Base-by-base conservation (phyloP, 2,113 vertebrate species). In the Sturnira hondurensis region DNA sequence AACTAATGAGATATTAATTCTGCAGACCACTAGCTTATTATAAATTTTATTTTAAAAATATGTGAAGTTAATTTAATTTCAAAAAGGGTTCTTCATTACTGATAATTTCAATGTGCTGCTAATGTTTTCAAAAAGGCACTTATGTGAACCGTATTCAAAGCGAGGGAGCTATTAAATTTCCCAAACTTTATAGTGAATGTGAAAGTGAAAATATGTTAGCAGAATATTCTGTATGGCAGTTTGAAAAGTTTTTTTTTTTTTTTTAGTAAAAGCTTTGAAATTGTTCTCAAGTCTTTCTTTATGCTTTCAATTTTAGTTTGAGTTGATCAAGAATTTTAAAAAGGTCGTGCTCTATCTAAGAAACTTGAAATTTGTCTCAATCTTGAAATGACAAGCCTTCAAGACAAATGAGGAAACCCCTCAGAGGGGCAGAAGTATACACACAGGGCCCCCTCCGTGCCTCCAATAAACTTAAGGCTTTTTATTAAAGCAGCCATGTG, bases 1-100 rank as follows among this genome's bases (percentile, higher is more conserved):
- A 98, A 94, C 41, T 97, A 98, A 97, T 76, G n/a, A 2, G 58
- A 97, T 94, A 95, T 82, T 97, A 97, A 91, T 80, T 90, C 70
- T 94, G 16, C 33, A 96, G 89, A 41, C 84, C 56, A 68, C 20
- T 76, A 83, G 65, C 11, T 26, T 83, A 88, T 76, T 81, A 76
- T n/a, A 83, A 92, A 78, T 73, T 96, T 95, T 94, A 87, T 95
- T 93, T 97, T 97, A 82, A 91, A 94, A 97, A 98, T 78, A 47
- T 93, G 9, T 43, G 19, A 96, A 94, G n/a, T 88, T 97, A 97
- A 96, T 91, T 93, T 87, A 78, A 94, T 97, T 97, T 73, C 78
- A 70, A 96, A 97, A 96, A 94, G 38, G 56, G 56, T 52, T 93
- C 95, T 95, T 93, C 73, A 54, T 77, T 97, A 96, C 82, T n/a